phyloP scores from a whole-genome alignment of 2,797 vertebrate species.

The Eulemur albifrons region DNA sequence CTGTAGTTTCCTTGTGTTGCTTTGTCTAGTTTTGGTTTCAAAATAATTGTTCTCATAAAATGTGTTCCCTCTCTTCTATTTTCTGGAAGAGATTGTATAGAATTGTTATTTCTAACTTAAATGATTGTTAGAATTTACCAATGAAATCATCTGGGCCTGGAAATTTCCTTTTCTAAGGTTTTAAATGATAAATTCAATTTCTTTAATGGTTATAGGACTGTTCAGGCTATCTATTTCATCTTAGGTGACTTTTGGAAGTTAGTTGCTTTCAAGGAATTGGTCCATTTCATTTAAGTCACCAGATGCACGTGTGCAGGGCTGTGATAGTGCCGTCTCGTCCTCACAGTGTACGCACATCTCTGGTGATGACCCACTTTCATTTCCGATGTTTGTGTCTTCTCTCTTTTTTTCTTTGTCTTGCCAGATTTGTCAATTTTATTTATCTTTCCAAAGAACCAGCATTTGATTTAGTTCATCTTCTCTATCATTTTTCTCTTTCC shows the following conservation, averaged over 20 bases:
- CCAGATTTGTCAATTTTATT: not conserved
- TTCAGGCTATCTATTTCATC: not conserved
- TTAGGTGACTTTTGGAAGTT: not conserved
- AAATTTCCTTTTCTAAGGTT: not conserved
- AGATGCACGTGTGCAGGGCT: not conserved
- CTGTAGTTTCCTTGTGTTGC: not conserved
- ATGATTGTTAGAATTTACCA: not conserved
- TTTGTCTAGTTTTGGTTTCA: not conserved
- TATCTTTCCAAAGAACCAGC: not conserved
- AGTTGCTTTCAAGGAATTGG: not conserved
- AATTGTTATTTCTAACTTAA: not conserved
- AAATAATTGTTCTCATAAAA: not conserved
- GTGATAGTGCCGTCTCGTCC: not conserved
- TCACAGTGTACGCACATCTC: not conserved
- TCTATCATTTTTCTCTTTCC: not conserved
- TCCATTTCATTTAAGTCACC: not conserved
- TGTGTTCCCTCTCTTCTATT: not conserved
- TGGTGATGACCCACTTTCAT: not conserved
- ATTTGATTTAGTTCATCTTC: not conserved
- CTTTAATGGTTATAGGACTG: not conserved
- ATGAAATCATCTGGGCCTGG: not conserved
- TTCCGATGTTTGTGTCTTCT: not conserved
- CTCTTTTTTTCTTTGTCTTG: not conserved
- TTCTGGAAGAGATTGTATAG: not conserved
- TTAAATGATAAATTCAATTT: not conserved